These are phyloP conservation scores for Monochamus saltuarius DNA, from an alignment of 1,140 invertebrate species.

Conservation along the genomic window DNA sequence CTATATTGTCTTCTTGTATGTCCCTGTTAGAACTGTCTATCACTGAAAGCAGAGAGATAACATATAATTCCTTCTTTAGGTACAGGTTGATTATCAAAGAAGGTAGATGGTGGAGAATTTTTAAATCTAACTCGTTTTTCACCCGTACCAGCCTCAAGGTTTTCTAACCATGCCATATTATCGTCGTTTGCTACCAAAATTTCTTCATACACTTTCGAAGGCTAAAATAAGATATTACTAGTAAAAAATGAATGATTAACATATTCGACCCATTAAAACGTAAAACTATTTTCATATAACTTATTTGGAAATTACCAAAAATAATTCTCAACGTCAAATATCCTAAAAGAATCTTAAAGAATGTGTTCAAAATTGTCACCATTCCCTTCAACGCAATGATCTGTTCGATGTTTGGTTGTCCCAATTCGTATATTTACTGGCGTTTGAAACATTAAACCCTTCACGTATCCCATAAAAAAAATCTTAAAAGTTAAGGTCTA, in stretches of 20 bases:
- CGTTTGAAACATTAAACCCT: too few species aligned
- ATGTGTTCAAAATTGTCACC: too few species aligned
- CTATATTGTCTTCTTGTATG: too few species aligned
- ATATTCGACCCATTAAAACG: neutral
- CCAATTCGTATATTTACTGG: too few species aligned
- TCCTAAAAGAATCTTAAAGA: too few species aligned
- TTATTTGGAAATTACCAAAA: too few species aligned
- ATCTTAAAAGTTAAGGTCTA: too few species aligned
- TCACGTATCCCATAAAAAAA: too few species aligned
- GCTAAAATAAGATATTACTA: slow-evolving; percentile 17
- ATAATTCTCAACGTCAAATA: too few species aligned
- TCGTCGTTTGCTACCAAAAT: slow-evolving; percentile 32
- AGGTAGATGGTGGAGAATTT: slow-evolving; percentile 28
- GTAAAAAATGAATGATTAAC: neutral
- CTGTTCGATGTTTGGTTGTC: too few species aligned
- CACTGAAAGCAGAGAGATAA: slow-evolving; percentile 40
- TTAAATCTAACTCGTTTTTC: slow-evolving; percentile 5
- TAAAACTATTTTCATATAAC: too few species aligned
- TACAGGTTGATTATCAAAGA: slow-evolving; percentile 33
- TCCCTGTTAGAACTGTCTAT: slow-evolving; percentile 29
- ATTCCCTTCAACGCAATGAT: too few species aligned
- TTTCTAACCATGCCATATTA: slow-evolving; percentile 24
- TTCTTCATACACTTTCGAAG: slow-evolving; percentile 36
- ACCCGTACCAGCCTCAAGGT: slow-evolving; percentile 2
- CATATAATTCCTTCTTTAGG: slow-evolving; percentile 38